Evolutionary conservation across 2,113 vertebrate genomes (phyloP).

Genomic region (Phaetusa simplex): DNA sequence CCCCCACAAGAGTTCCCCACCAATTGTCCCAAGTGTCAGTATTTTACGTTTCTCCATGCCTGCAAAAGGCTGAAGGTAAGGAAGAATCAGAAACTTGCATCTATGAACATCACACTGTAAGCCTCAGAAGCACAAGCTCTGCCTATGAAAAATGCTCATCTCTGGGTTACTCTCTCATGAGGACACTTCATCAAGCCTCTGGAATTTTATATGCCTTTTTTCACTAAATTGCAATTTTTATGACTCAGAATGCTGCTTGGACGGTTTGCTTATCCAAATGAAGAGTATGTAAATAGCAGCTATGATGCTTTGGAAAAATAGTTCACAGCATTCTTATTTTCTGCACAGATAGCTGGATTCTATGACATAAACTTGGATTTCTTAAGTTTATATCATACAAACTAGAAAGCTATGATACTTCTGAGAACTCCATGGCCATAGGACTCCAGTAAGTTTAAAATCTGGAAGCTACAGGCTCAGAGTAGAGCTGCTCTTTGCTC

Average conservation of each 20-base stretch:
- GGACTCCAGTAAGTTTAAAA: neutral
- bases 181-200: neutral
- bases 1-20: neutral
- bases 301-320: neutral
- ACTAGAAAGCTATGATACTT: neutral
- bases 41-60: neutral
- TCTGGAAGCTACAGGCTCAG: neutral
- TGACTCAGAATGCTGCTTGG: neutral
- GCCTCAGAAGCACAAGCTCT: neutral
- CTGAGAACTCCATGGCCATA: neutral
- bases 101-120: neutral
- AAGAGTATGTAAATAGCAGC: neutral
- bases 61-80: neutral
- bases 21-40: neutral
- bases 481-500: neutral
- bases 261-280: neutral
- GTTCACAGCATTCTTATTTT: neutral
- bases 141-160: neutral
- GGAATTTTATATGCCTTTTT: neutral
- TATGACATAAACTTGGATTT: neutral
- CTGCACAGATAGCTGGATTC: neutral
- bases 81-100: neutral
- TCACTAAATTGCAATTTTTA: neutral
- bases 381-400: neutral
- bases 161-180: neutral